Evolutionary conservation across 2,797 vertebrate genomes (phyloP).

Genomic region (Phaenicophaeus curvirostris): DNA sequence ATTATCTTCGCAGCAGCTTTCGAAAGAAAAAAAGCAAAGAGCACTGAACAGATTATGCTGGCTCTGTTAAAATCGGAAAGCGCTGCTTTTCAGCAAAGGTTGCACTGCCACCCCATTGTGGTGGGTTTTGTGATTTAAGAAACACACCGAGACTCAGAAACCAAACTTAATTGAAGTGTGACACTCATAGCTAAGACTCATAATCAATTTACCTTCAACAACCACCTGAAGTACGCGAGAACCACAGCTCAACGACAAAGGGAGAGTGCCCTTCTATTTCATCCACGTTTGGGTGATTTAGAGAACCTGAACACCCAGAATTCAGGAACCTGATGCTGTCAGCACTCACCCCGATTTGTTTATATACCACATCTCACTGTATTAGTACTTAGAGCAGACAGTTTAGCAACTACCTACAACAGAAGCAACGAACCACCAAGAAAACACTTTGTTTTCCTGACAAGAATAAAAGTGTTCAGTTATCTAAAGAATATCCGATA

Average conservation of each 20-base stretch:
- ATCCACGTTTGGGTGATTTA: conserved; percentile 11
- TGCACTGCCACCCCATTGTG: not conserved
- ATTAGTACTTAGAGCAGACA: not conserved
- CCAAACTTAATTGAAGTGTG: conserved; percentile 22
- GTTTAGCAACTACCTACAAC: not conserved
- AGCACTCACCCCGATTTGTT: not conserved
- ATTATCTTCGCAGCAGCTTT: conserved; percentile 62
- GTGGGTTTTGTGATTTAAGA: not conserved
- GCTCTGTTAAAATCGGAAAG: conserved; percentile 20
- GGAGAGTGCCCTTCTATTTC: not conserved
- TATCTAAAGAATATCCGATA: conserved; percentile 25
- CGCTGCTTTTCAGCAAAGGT: conserved; percentile 20
- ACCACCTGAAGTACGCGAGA: not conserved
- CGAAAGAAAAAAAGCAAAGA: conserved; percentile 45
- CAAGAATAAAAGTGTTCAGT: conserved; percentile 25
- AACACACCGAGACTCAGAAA: conserved; percentile 19
- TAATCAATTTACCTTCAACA: conserved; percentile 19
- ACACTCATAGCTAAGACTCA: conserved; percentile 11
- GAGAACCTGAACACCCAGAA: not conserved
- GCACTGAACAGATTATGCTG: conserved; percentile 40
- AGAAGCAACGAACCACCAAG: not conserved
- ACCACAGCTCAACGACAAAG: not conserved
- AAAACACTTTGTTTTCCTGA: conserved; percentile 43
- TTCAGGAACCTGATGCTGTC: not conserved
- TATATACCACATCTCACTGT: not conserved